These are phyloP conservation scores for Drosophila hydei DNA, from an alignment of 1,140 invertebrate species.

Conservation along the genomic window DNA sequence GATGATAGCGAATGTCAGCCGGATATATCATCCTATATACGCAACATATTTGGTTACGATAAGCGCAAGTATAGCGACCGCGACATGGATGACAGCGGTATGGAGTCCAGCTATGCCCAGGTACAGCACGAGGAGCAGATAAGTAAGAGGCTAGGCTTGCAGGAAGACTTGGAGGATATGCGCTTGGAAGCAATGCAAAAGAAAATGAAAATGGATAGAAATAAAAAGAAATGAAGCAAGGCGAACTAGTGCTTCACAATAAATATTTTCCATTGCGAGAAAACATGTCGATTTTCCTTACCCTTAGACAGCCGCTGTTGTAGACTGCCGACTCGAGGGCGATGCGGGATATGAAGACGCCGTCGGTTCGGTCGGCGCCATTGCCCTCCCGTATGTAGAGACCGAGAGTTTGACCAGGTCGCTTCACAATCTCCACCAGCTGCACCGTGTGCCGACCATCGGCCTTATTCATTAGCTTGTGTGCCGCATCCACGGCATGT, in stretches of 20 bases:
- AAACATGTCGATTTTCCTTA: constrained; percentile 62
- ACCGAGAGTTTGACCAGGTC: constrained; percentile 98
- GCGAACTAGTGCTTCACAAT: no score
- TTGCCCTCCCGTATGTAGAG: constrained; percentile 99
- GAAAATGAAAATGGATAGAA: background rate
- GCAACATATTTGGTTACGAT: constrained; percentile 3
- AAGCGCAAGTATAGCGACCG: background rate
- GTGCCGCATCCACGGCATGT: constrained; percentile 92
- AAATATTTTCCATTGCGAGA: no score
- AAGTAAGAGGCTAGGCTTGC: background rate
- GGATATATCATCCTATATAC: background rate
- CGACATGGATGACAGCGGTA: background rate
- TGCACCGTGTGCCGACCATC: constrained; percentile 86
- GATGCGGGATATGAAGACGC: constrained; percentile 99
- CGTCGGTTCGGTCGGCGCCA: constrained; percentile 95
- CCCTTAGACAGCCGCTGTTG: constrained; percentile 96
- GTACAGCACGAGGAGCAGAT: background rate
- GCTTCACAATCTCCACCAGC: constrained; percentile 99
- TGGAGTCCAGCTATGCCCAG: background rate
- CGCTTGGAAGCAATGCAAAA: background rate
- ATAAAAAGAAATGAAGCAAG: background rate
- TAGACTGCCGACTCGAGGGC: constrained; percentile 98
- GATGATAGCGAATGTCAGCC: background rate
- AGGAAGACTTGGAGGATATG: background rate
- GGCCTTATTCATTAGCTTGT: constrained; percentile 89